Conservation (phyloP, 2,113 vertebrate species). For the Scomber japonicus region DNA sequence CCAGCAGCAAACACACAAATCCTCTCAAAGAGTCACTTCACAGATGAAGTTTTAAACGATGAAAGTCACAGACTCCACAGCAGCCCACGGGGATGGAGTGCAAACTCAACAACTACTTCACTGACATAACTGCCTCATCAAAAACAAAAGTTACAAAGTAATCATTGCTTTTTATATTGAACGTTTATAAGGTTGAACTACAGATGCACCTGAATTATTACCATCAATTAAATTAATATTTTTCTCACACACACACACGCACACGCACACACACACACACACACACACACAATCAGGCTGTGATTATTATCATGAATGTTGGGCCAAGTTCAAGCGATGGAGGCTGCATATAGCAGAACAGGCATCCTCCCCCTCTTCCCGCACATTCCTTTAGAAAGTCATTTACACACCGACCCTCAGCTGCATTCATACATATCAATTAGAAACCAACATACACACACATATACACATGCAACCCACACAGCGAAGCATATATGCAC, state of each 20-base stretch:
- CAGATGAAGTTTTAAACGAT: neutral
- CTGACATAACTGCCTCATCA: neutral
- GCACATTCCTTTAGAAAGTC: constrained; percentile 63
- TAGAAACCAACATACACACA: constrained; percentile 41
- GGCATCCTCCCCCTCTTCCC: constrained; percentile 61
- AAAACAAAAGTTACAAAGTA: neutral
- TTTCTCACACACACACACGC: neutral
- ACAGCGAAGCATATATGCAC: constrained; percentile 21
- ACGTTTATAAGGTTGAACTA: neutral
- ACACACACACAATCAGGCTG: constrained; percentile 49
- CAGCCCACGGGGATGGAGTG: too few relatives aligned
- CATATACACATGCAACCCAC: constrained; percentile 1
- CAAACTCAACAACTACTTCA: neutral
- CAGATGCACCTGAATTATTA: neutral
- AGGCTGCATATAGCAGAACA: constrained; percentile 55
- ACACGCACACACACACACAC: neutral
- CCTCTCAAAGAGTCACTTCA: neutral
- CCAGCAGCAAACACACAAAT: neutral
- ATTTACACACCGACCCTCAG: constrained; percentile 66
- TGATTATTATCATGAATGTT: constrained; percentile 69
- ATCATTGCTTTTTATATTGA: neutral
- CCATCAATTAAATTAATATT: neutral
- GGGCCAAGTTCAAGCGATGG: constrained; percentile 45
- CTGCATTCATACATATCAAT: constrained; percentile 76
- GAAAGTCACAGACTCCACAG: neutral